Evolutionary conservation across 1,140 invertebrate species (phyloP).

Genomic region (Littorina saxatilis): DNA sequence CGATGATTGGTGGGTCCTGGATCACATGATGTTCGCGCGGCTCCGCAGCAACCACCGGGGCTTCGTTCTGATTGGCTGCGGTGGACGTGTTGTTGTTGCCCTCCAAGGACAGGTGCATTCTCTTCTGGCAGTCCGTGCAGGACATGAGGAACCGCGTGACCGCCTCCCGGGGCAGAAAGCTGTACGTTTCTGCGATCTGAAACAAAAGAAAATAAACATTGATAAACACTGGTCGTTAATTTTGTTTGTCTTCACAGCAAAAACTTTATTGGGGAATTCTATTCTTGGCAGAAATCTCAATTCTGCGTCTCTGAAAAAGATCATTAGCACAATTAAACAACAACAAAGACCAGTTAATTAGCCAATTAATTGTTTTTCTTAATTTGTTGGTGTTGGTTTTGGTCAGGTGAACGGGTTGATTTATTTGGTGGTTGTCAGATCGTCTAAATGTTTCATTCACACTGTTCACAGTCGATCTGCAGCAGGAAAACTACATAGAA

Average conservation of each 20-base stretch:
- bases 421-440: background rate
- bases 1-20: conserved; percentile 77
- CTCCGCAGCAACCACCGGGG: conserved; percentile 1
- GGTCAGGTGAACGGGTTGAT: too few relatives aligned
- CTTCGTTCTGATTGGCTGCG: conserved; percentile 34
- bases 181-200: conserved; percentile 96
- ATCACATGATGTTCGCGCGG: conserved; percentile 23
- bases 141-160: conserved; percentile 95
- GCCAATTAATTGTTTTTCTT: background rate
- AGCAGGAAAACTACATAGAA: too few relatives aligned
- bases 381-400: background rate
- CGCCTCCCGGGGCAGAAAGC: conserved; percentile 94
- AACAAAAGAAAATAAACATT: conserved; percentile 53
- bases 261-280: too few relatives aligned
- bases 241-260: too few relatives aligned
- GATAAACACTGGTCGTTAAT: background rate
- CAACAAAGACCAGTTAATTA: background rate
- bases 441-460: background rate
- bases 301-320: too few relatives aligned
- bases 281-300: too few relatives aligned
- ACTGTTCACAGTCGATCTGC: background rate
- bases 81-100: conserved; percentile 49
- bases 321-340: too few relatives aligned
- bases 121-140: conserved; percentile 93
- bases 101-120: conserved; percentile 83